Evolutionary conservation across 2,113 vertebrate genomes (phyloP).

Genomic region (Sebastes schlegelii): DNA sequence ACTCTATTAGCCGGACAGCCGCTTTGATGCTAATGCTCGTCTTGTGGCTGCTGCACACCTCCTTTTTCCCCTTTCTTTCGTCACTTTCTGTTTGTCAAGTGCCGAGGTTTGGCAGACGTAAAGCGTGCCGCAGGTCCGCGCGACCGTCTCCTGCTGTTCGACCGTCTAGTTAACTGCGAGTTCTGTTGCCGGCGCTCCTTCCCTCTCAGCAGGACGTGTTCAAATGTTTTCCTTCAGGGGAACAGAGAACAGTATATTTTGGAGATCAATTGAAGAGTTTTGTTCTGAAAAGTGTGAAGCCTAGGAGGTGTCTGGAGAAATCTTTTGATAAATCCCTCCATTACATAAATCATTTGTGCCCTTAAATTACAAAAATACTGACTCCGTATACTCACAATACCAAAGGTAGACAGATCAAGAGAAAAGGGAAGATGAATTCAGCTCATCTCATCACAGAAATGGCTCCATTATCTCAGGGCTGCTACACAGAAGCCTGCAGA

Average conservation of each 20-base stretch:
- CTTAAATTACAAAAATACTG: not conserved
- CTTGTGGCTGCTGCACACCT: not conserved
- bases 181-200: not conserved
- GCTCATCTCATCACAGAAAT: not conserved
- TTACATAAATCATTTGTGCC: not conserved
- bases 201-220: not conserved
- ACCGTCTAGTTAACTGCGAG: slow-evolving; percentile 17
- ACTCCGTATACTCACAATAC: not conserved
- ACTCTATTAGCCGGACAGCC: slow-evolving; percentile 6
- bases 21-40: slow-evolving; percentile 12
- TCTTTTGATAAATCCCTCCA: not conserved
- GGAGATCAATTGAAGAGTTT: slow-evolving; percentile 28
- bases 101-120: not conserved
- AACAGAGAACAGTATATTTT: not conserved
- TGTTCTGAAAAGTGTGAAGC: not conserved
- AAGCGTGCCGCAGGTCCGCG: not conserved
- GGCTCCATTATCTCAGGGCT: not conserved
- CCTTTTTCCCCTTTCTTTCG: not conserved
- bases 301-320: slow-evolving; percentile 1
- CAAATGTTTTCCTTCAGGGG: not conserved
- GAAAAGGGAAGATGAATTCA: not conserved
- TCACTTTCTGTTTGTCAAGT: slow-evolving; percentile 1
- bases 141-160: slow-evolving; percentile 24
- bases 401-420: slow-evolving; percentile 7
- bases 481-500: not conserved